phyloP scores from a whole-genome alignment of 2,888 invertebrate genomes.

The Myathropa florea region DNA sequence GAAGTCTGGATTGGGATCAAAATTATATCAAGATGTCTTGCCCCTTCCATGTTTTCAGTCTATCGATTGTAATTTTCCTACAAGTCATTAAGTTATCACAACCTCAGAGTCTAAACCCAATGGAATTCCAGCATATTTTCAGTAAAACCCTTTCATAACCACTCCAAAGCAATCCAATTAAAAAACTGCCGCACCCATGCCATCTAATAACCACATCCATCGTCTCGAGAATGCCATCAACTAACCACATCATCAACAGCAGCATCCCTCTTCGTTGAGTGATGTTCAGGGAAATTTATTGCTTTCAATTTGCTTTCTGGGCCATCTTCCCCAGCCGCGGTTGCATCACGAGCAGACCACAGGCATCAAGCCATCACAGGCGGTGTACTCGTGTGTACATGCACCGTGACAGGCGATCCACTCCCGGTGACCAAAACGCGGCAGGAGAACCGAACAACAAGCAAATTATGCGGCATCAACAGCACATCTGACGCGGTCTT shows the following conservation, averaged over 20 bases:
- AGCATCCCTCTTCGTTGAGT: neutral
- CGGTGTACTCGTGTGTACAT: neutral
- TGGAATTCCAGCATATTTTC: too few species aligned
- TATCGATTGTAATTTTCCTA: too few species aligned
- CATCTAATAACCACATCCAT: neutral
- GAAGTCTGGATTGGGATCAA: too few species aligned
- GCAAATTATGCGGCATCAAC: neutral
- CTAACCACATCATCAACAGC: neutral
- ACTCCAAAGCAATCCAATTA: neutral
- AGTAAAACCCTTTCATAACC: neutral
- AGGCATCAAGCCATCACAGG: neutral
- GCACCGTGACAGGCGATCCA: neutral
- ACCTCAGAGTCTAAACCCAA: too few species aligned
- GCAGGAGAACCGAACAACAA: neutral
- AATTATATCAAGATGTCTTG: too few species aligned
- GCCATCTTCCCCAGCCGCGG: conserved; percentile 7
- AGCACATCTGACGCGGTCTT: neutral
- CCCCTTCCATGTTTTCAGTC: too few species aligned
- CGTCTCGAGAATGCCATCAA: neutral
- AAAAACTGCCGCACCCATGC: neutral
- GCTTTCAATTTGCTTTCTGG: conserved; percentile 59
- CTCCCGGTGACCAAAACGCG: neutral
- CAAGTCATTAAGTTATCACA: too few species aligned
- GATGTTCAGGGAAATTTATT: conserved; percentile 56
- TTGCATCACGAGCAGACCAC: neutral